Percentiles rank a stretch among this genome's conserved stretches.
Conservation (phyloP, 2,888 invertebrate species). For the Tinea semifulvella region DNA sequence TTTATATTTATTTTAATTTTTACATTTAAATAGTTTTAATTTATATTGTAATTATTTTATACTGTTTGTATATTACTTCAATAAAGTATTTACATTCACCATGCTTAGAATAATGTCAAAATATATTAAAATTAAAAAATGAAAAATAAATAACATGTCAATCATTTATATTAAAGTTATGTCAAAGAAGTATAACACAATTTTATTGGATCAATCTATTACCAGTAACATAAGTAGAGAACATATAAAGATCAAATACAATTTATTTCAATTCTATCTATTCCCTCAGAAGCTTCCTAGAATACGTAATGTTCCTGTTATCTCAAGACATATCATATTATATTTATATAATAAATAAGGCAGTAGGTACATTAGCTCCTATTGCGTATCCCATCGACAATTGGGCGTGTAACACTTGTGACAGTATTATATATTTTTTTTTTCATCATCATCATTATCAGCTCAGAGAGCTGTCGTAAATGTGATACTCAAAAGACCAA, state of each 20-base stretch:
- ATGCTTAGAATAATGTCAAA: too few species aligned
- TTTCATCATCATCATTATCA: too few species aligned
- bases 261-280: conserved; percentile 8
- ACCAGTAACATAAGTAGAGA: background rate
- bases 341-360: conserved; percentile 13
- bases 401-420: too few species aligned
- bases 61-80: too few species aligned
- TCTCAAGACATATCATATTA: conserved; percentile 11
- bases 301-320: conserved; percentile 9
- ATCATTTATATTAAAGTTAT: background rate
- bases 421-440: too few species aligned
- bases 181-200: background rate
- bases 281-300: background rate
- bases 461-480: too few species aligned
- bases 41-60: too few species aligned
- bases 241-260: conserved; percentile 6
- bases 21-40: too few species aligned
- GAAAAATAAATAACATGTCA: background rate
- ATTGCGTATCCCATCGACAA: too few species aligned
- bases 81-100: background rate
- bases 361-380: too few species aligned
- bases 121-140: background rate
- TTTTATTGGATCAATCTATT: conserved; percentile 3
- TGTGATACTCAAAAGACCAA: too few species aligned
- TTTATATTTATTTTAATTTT: too few species aligned